phyloP scores from a whole-genome alignment of 1,140 invertebrate species.

The Listronotus oregonensis region DNA sequence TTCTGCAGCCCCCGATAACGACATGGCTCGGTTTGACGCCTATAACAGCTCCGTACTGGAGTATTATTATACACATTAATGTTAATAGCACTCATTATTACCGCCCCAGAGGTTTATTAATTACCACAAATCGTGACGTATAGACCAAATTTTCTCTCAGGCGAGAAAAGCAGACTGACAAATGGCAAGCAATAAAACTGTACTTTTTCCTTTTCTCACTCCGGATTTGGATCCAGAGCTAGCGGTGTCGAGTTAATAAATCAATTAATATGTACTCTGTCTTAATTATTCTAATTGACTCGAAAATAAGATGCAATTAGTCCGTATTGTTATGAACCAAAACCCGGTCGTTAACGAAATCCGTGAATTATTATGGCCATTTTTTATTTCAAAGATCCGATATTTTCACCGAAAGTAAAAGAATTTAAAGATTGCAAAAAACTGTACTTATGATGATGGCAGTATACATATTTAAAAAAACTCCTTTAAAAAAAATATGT shows the following conservation, averaged over 20 bases:
- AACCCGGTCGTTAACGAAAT: too few species aligned
- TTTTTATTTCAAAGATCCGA: neutral
- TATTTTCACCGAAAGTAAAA: too few species aligned
- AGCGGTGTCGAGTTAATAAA: constrained; percentile 32
- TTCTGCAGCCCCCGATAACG: constrained; percentile 38
- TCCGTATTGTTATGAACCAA: neutral
- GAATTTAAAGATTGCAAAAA: too few species aligned
- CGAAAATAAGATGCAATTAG: constrained; percentile 14
- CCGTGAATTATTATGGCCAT: constrained; percentile 1
- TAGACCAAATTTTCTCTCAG: constrained; percentile 39
- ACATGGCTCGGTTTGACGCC: constrained; percentile 37
- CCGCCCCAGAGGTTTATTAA: constrained; percentile 38
- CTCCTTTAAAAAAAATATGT: too few species aligned
- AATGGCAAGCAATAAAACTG: constrained; percentile 36
- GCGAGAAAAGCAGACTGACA: constrained; percentile 35
- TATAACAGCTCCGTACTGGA: constrained; percentile 35
- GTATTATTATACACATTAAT: constrained; percentile 40
- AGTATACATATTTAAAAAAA: too few species aligned
- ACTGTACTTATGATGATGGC: too few species aligned
- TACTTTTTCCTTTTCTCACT: constrained; percentile 34
- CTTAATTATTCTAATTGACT: constrained; percentile 27
- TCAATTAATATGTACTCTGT: constrained; percentile 34
- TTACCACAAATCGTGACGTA: constrained; percentile 40
- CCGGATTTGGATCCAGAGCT: constrained; percentile 20
- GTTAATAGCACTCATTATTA: constrained; percentile 40